These are phyloP conservation scores for Archaeoteleia sp. DNA, from an alignment of 2,888 invertebrate genomes.

Conservation along the genomic window DNA sequence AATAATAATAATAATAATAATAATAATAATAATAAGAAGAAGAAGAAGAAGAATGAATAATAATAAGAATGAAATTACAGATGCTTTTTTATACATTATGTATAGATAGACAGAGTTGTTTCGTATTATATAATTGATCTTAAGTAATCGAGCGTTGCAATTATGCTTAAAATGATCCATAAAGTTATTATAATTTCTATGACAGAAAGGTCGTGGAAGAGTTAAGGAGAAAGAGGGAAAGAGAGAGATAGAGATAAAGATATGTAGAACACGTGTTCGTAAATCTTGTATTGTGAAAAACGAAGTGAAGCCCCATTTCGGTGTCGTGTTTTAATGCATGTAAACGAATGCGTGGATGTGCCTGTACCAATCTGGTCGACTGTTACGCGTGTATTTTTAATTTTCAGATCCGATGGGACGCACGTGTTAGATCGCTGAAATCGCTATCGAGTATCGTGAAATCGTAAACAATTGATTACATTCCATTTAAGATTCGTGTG, in stretches of 20 bases:
- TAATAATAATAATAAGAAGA: too few species aligned
- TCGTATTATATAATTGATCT: slow-evolving; percentile 65
- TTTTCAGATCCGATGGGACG: slow-evolving; percentile 27
- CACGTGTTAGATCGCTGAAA: slow-evolving; percentile 39
- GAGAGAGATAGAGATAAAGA: slow-evolving; percentile 59
- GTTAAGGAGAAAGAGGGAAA: slow-evolving; percentile 28
- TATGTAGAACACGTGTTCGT: slow-evolving; percentile 60
- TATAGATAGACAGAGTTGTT: slow-evolving; percentile 72
- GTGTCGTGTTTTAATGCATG: slow-evolving; percentile 27
- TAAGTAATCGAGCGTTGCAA: slow-evolving; percentile 66
- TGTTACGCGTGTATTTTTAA: slow-evolving; percentile 13
- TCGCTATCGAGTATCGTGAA: slow-evolving; percentile 53
- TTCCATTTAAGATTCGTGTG: slow-evolving; percentile 44
- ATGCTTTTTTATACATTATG: slow-evolving; percentile 74
- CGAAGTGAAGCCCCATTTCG: slow-evolving; percentile 35
- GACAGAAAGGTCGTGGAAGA: slow-evolving; percentile 32
- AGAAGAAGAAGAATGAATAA: too few species aligned
- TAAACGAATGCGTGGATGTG: slow-evolving; percentile 31
- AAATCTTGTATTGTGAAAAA: slow-evolving; percentile 54
- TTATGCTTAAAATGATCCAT: slow-evolving; percentile 66
- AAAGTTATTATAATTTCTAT: slow-evolving; percentile 66
- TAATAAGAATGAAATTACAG: slow-evolving; percentile 74
- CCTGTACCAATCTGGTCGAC: slow-evolving; percentile 19
- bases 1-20: slow-evolving; percentile 42
- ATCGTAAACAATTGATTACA: slow-evolving; percentile 56